phyloP scores from a whole-genome alignment of 2,888 invertebrate species.

The Agriopis leucophaearia region DNA sequence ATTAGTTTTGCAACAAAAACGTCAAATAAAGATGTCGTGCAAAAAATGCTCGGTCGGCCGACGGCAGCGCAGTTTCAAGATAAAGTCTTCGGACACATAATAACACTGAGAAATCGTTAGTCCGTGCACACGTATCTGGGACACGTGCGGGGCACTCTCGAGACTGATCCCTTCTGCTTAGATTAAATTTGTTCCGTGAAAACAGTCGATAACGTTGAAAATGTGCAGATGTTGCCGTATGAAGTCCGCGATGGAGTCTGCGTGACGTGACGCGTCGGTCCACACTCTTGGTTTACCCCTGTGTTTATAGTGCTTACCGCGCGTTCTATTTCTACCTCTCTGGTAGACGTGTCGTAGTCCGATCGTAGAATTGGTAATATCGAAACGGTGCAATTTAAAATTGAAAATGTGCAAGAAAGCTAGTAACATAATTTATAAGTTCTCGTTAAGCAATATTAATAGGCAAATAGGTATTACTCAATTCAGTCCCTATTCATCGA shows the following conservation, averaged over 20 bases:
- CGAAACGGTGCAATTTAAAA: too few species aligned
- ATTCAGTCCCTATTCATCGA: too few species aligned
- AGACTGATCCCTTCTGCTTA: conserved; percentile 83
- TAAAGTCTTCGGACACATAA: conserved; percentile 75
- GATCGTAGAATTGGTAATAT: too few species aligned
- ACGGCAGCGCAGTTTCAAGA: conserved; percentile 58
- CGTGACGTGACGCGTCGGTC: conserved; percentile 75
- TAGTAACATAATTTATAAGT: too few species aligned
- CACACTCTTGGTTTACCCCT: conserved; percentile 42
- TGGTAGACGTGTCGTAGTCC: not conserved
- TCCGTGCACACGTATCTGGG: conserved; percentile 66
- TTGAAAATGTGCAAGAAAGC: too few species aligned
- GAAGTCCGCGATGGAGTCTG: conserved; percentile 75
- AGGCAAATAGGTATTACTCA: too few species aligned
- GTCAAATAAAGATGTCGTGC: conserved; percentile 49
- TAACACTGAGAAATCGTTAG: conserved; percentile 79
- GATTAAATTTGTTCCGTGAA: conserved; percentile 85
- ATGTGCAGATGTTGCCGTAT: conserved; percentile 83
- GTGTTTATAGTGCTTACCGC: not conserved
- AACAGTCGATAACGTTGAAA: conserved; percentile 80
- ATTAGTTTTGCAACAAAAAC: not conserved
- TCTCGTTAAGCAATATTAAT: too few species aligned
- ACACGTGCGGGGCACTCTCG: conserved; percentile 78
- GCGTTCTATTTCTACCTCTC: not conserved
- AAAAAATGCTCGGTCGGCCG: conserved; percentile 60